Base-by-base conservation (phyloP, 1,140 invertebrate species). In the Gonioctena quinquepunctata region DNA sequence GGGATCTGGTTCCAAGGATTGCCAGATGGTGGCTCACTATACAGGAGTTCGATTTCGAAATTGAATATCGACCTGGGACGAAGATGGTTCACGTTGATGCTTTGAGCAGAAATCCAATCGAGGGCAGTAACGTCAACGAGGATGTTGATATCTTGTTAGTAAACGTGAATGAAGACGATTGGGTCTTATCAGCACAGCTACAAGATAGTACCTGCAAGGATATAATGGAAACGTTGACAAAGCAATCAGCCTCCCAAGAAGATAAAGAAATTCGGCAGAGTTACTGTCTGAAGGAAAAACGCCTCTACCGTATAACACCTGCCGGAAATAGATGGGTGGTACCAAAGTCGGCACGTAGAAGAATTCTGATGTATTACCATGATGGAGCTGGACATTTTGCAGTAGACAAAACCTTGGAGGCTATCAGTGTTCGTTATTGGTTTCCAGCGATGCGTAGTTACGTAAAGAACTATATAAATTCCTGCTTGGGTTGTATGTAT, bases 11-110 rank as follows among this genome's bases (percentile, higher is more conserved):
- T 4, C 71, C 76, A 1, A 69, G 77, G 61, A 76, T 84, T 11
- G 81, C 79, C n/a, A 68, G 79, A 54, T 84, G 79, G 80, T 74
- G 70, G 62, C 54, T 84, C 28, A 56, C 81, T 3, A 25, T 83
- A 13, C 75, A 82, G 71, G 76, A 82, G 26, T 82, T 70, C 61
- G 57, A 82, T 27, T 85, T 81, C 42, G 56, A 68, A 48, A 68
- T 83, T 8, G 72, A 76, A 68, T 82, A 85, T 69, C 69, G 81
- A 64, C 63, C 64, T 19, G 82, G 80, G 6, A 23, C 59, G 11
- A 70, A 50, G 65, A 73, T 80, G 71, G 50, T 60, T 16, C 79
- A 81, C 25, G 77, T 77, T 1, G 78, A 78, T 65, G 77, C 77
- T 0, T 48, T 79, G 1, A 79, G 74, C 54, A 54, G 76, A 22